Evolutionary conservation across 2,797 vertebrate species (phyloP).

Genomic region (Glyptemys insculpta): DNA sequence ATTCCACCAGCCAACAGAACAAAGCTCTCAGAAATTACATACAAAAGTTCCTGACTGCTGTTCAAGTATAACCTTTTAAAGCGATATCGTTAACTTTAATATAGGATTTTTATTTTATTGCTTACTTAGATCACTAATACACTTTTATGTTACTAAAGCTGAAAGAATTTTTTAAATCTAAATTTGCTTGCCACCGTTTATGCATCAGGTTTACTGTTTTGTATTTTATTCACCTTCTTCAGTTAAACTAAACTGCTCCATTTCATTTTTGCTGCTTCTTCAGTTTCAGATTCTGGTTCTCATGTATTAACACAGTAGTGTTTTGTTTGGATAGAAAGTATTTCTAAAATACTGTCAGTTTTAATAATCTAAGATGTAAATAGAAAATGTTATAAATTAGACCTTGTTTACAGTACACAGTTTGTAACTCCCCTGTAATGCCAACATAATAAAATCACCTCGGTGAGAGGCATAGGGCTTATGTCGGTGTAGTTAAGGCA

Average conservation of each 20-base stretch:
- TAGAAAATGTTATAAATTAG: neutral
- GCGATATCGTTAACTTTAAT: neutral
- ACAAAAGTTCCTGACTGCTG: neutral
- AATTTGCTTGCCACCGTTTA: neutral
- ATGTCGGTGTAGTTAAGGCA: too few species aligned
- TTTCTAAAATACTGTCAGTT: neutral
- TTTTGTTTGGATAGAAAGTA: neutral
- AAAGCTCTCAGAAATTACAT: neutral
- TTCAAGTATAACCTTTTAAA: neutral
- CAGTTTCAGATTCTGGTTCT: neutral
- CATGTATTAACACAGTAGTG: neutral
- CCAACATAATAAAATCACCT: too few species aligned
- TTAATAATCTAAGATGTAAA: neutral
- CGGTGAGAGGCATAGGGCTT: too few species aligned
- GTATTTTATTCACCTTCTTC: neutral
- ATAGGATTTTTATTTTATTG: neutral
- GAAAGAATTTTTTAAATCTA: neutral
- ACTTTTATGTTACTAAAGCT: neutral
- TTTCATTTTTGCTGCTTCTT: neutral
- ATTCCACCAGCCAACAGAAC: constrained; percentile 35
- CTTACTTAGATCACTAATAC: neutral
- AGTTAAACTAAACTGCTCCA: neutral
- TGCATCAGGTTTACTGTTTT: neutral
- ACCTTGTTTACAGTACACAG: too few species aligned
- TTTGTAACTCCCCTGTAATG: too few species aligned